These are phyloP conservation scores for Lagenorhynchus albirostris DNA, from an alignment of 2,113 vertebrate genomes.

Conservation along the genomic window DNA sequence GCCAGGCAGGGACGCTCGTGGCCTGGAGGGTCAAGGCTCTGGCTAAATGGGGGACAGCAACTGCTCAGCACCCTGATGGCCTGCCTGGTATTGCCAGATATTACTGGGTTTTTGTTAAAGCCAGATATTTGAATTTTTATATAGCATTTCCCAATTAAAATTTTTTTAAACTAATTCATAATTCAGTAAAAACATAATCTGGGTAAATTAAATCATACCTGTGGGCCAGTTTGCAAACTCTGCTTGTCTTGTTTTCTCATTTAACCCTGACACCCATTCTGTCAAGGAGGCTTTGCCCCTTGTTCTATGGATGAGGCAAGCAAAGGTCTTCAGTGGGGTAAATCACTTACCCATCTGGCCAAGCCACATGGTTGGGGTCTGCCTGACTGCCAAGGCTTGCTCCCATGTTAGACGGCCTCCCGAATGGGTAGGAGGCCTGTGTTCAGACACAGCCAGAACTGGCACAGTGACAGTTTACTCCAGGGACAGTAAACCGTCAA, in stretches of 20 bases:
- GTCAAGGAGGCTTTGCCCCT: neutral
- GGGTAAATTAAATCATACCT: neutral
- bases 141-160: neutral
- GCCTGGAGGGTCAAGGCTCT: neutral
- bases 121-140: neutral
- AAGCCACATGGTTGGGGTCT: neutral
- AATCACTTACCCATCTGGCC: neutral
- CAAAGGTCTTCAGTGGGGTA: neutral
- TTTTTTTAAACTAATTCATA: neutral
- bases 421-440: neutral
- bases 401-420: neutral
- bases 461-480: slow-evolving; percentile 16
- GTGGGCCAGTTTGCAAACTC: neutral
- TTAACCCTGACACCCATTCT: neutral
- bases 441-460: neutral
- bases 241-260: neutral
- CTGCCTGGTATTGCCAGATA: neutral
- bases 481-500: slow-evolving; percentile 41
- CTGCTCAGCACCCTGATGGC: neutral
- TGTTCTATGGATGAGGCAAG: neutral
- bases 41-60: neutral
- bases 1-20: neutral
- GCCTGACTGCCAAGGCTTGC: neutral
- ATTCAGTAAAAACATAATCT: neutral
- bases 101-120: neutral